phyloP scores from a whole-genome alignment of 2,888 invertebrate species.

The Caenorhabditis parvicauda region DNA sequence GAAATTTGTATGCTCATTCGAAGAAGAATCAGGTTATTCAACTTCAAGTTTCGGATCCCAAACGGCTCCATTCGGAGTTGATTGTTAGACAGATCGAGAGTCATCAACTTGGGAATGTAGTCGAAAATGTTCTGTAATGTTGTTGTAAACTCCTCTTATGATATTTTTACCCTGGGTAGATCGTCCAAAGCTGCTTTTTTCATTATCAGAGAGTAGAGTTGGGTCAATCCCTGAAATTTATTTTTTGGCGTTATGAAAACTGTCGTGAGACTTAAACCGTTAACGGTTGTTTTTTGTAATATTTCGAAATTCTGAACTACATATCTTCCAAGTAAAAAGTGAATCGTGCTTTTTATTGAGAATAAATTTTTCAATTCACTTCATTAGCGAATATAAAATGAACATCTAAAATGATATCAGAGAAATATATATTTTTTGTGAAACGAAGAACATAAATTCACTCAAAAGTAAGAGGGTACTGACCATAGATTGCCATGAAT shows the following conservation, averaged over 20 bases:
- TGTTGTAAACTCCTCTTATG: background rate
- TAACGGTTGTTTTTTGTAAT: no score
- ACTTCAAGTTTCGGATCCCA: background rate
- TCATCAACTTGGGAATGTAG: slow-evolving; percentile 49
- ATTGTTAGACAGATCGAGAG: slow-evolving; percentile 48
- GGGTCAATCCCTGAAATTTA: slow-evolving; percentile 40
- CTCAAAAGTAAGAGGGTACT: no score
- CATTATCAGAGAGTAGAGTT: slow-evolving; percentile 46
- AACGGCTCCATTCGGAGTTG: slow-evolving; percentile 42
- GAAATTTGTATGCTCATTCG: slow-evolving; percentile 3
- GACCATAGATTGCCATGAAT: no score
- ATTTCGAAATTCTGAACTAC: no score
- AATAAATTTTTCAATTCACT: no score
- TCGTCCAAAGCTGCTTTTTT: slow-evolving; percentile 43
- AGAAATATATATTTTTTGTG: no score
- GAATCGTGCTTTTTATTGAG: no score
- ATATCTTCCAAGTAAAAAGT: no score
- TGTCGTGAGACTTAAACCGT: no score
- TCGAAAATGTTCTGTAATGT: slow-evolving; percentile 30
- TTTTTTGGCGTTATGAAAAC: background rate
- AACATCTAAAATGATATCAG: no score
- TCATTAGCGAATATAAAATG: no score
- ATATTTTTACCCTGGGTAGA: slow-evolving; percentile 22
- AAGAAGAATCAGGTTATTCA: background rate
- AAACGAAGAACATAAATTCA: no score